Evolutionary conservation across 2,888 invertebrate genomes (phyloP).

Genomic region (Tipula unca): DNA sequence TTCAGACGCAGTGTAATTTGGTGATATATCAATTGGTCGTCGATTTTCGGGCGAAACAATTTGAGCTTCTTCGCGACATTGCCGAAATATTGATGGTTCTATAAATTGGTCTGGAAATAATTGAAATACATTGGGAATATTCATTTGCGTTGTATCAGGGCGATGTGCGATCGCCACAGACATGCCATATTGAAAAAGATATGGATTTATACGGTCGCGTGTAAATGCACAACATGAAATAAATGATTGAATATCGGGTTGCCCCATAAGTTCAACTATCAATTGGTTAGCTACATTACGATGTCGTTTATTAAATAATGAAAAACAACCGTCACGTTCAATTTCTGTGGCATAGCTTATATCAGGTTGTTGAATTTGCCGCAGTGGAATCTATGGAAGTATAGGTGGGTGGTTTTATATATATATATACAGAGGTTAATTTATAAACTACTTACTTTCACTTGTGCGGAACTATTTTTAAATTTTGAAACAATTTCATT

Average conservation of each 20-base stretch:
- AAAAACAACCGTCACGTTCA: conserved; percentile 46
- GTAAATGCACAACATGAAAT: not conserved
- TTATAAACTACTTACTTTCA: not conserved
- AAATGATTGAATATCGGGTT: conserved; percentile 36
- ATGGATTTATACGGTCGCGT: conserved; percentile 19
- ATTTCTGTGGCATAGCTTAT: conserved; percentile 32
- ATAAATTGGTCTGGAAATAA: conserved; percentile 69
- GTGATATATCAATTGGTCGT: conserved; percentile 55
- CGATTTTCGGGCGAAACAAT: conserved; percentile 43
- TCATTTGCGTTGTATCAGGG: conserved; percentile 56
- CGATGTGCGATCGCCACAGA: conserved; percentile 27
- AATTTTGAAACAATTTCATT: not conserved
- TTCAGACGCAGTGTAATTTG: conserved; percentile 59
- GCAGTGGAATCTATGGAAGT: conserved; percentile 32
- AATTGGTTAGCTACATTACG: conserved; percentile 60
- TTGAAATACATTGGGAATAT: conserved; percentile 60
- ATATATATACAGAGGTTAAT: too few relatives aligned
- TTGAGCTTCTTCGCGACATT: conserved; percentile 52
- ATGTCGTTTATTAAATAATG: conserved; percentile 64
- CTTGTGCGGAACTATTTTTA: not conserved
- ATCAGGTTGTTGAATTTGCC: conserved; percentile 34
- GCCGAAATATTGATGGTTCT: conserved; percentile 55
- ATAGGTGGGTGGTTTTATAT: too few relatives aligned
- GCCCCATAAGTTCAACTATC: conserved; percentile 59
- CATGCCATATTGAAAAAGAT: conserved; percentile 15